Evolutionary conservation across 2,888 invertebrate genomes (phyloP).

Genomic region (Eupithecia tripunctaria): DNA sequence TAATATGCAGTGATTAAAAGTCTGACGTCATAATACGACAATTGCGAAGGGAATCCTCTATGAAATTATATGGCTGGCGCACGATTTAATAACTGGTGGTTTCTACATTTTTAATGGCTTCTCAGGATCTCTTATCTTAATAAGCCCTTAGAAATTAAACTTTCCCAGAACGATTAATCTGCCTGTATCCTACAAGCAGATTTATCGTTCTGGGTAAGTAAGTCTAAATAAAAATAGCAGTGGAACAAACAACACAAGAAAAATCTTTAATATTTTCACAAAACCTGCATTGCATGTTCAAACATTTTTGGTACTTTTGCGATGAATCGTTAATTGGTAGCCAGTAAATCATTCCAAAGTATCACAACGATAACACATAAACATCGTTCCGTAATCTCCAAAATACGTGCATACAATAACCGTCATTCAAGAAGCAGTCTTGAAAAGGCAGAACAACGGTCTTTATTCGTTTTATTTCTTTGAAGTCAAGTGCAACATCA

Average conservation of each 20-base stretch:
- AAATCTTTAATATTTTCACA: neutral
- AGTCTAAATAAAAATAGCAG: neutral
- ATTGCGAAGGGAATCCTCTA: conserved; percentile 27
- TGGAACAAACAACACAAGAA: neutral
- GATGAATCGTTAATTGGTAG: neutral
- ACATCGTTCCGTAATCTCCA: neutral
- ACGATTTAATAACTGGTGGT: conserved; percentile 27
- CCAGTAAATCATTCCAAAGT: neutral
- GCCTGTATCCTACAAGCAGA: no score
- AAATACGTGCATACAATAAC: conserved; percentile 16
- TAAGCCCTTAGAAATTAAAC: neutral
- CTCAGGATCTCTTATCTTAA: conserved; percentile 1
- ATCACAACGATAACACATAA: neutral
- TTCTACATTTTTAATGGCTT: conserved; percentile 2
- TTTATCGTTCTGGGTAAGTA: no score
- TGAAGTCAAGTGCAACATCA: conserved; percentile 25
- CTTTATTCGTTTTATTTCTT: conserved; percentile 18
- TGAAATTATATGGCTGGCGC: conserved; percentile 29
- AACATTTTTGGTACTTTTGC: neutral
- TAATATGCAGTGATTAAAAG: conserved; percentile 32
- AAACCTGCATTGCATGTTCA: neutral
- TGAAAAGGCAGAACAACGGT: conserved; percentile 1
- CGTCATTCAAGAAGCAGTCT: conserved; percentile 19
- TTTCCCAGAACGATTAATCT: neutral
- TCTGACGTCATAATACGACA: conserved; percentile 34